Evolutionary conservation across 1,140 invertebrate species (phyloP), one percentile per base, ranked within the genome.

Genomic region (Eumeta japonica): DNA sequence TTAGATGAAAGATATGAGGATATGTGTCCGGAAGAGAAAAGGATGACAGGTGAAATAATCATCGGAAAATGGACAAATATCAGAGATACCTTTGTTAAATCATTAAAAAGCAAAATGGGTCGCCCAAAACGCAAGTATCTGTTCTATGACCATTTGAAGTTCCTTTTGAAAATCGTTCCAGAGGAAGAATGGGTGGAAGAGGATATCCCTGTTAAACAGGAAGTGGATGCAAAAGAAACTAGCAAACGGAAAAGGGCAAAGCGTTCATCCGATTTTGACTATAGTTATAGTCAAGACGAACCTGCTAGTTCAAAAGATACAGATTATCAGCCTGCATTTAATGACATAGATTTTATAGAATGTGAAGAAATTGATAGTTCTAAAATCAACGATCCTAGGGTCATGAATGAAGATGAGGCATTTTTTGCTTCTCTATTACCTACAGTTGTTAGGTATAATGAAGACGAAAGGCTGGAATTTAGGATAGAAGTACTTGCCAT

Each of bases 331-430:
- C n/a, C 20, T 24, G 5, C 20, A n/a, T 24, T 24, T 14, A 50
- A 34, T 4, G 52, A 55, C 9, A 42, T 58, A 27, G 54, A 64
- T 39, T 58, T 60, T n/a, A 39, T 56, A 10, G 55, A 60, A 37
- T 44, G 62, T 1, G 62, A 63, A 14, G 55, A 57, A 20, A 31
- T 12, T 31, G 29, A 31, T 7, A n/a, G n/a, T n/a, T n/a, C n/a
- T n/a, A 31, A 11, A 9, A 48, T 28, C 11, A 55, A 46, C 24
- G 60, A 64, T 34, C 54, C 60, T 1, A 50, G 66, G 28, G 39
- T 71, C 0, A 74, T 71, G 70, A 74, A 74, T 39, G 65, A 71
- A 41, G 70, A 74, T 37, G 70, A 74, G 35, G 66, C 70, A 0
- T 74, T 74, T 34, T 74, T 74, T 24, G 66, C 66, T 0, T 71